Conservation (phyloP, 2,888 invertebrate species). For the Megalurothrips usitatus region DNA sequence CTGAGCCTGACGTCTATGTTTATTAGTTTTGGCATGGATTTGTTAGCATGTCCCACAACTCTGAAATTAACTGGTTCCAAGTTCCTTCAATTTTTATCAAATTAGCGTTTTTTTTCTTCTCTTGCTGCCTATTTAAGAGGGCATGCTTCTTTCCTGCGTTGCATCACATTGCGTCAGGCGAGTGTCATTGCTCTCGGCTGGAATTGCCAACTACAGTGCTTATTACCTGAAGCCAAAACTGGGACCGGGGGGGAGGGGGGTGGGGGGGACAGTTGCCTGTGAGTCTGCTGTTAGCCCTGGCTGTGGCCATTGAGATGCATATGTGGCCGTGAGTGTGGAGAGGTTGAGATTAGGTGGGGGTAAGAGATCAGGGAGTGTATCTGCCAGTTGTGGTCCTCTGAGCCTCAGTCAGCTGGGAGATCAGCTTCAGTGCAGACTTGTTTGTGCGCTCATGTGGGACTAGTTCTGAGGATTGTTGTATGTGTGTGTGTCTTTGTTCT, state of each 20-base stretch:
- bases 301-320: conserved; percentile 11
- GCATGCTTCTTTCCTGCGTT: too few relatives aligned
- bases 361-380: background rate
- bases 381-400: background rate
- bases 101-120: too few relatives aligned
- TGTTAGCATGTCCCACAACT: background rate
- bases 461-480: too few relatives aligned
- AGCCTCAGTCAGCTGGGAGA: background rate
- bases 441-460: too few relatives aligned
- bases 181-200: too few relatives aligned
- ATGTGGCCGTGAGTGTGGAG: background rate
- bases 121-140: too few relatives aligned
- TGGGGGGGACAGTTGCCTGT: too few relatives aligned
- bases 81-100: background rate
- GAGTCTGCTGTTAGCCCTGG: background rate
- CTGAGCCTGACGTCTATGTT: background rate
- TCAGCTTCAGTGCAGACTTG: too few relatives aligned
- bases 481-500: too few relatives aligned
- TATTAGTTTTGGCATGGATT: background rate
- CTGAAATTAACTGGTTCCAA: background rate
- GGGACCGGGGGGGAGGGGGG: too few relatives aligned
- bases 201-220: too few relatives aligned
- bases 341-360: background rate
- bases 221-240: background rate
- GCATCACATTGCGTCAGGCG: too few relatives aligned